Base-by-base conservation (phyloP, 2,888 invertebrate genomes). In the Ctenicera cuprea region DNA sequence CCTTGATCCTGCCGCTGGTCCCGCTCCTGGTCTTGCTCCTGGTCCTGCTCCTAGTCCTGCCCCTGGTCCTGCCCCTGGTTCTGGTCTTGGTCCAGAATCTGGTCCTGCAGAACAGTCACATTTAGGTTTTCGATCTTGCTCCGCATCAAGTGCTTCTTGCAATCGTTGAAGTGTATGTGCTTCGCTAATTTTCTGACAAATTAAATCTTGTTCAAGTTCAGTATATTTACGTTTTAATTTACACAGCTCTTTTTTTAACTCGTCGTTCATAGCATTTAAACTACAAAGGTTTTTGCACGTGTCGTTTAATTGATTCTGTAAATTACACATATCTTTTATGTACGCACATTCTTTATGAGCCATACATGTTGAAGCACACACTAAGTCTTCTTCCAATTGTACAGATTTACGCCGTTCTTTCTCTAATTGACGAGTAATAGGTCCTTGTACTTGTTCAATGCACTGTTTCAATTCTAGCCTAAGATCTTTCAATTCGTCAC, bases 101-200 rank as follows among this genome's bases (percentile, higher is more conserved):
- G 33, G 33, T 9, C 33, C 33, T 33, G 33, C 7, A 33, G 33
- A 4, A 8, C 33, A 33, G 9, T 33, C 33, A 8, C 33, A 33
- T 33, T 33, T 33, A 26, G 26, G 26, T 26, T 26, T n/a, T n/a
- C n/a, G n/a, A 5, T 26, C 26, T 26, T 26, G 26, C 26, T 26
- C 5, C 5, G 26, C 2, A 26, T 9, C 16, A 14, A 48, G 18
- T 9, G 48, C 16, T 50, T 72, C 80, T 67, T 74, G 77, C 78
- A 66, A 76, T 73, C 54, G 81, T 64, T 76, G 81, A 66, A 87
- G 80, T 0, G 85, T 86, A 38, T 85, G 85, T 1, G 85, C 85
- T 77, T 87, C 87, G 33, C 82, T 84, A 1, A 87, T 61, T 70
- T 87, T 86, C 73, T 86, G 86, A 65, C 85, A 83, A n/a, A 87